phyloP scores from a whole-genome alignment of 2,888 invertebrate genomes.

The Nemapogon koenigi region DNA sequence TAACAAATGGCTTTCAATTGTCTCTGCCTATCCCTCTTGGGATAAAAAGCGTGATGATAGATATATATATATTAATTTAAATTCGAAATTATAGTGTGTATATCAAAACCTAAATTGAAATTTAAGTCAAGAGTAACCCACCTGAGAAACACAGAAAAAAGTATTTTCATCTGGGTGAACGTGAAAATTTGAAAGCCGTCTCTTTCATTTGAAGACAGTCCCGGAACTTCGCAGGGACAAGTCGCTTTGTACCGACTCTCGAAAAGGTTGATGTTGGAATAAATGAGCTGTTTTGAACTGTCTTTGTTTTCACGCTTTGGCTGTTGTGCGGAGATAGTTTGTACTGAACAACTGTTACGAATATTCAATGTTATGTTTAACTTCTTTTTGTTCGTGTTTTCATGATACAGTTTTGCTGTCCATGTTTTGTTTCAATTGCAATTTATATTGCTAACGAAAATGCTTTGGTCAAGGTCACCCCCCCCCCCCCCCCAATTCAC shows the following conservation, averaged over 20 bases:
- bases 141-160: too few relatives aligned
- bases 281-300: constrained; percentile 18
- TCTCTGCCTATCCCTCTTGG: too few relatives aligned
- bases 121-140: not conserved
- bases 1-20: too few relatives aligned
- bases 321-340: constrained; percentile 1
- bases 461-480: too few relatives aligned
- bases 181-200: constrained; percentile 8
- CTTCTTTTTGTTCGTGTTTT: not conserved
- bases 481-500: too few relatives aligned
- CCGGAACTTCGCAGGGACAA: constrained; percentile 4
- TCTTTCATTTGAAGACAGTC: constrained; percentile 7
- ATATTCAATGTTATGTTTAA: not conserved
- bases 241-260: constrained; percentile 6
- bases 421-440: too few relatives aligned
- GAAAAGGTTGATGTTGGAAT: constrained; percentile 13
- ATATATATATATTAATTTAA: too few relatives aligned
- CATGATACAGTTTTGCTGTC: not conserved
- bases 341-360: not conserved
- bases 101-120: not conserved
- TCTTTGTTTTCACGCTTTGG: constrained; percentile 3
- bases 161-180: constrained; percentile 4
- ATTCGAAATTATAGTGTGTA: too few relatives aligned
- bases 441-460: too few relatives aligned
- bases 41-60: too few relatives aligned